phyloP scores from a whole-genome alignment of 1,140 invertebrate species.

The Globodera ellingtonae region DNA sequence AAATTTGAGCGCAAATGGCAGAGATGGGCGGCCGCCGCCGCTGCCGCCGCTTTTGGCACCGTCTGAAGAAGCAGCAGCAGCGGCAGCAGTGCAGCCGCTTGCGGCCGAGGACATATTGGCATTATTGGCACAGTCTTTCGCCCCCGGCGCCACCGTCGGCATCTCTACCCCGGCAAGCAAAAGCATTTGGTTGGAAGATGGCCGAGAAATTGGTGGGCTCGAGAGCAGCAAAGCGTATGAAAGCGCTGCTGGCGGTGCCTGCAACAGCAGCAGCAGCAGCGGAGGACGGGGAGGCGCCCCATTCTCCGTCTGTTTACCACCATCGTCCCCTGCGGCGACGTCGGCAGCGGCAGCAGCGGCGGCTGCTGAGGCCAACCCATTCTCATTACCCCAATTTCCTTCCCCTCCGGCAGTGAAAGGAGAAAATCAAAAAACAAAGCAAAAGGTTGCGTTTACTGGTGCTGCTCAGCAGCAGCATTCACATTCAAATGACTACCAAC shows the following conservation, averaged over 20 bases:
- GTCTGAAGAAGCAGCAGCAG: neutral
- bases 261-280: too few relatives aligned
- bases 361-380: neutral
- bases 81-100: too few relatives aligned
- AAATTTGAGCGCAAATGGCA: too few relatives aligned
- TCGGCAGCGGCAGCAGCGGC: neutral
- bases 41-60: too few relatives aligned
- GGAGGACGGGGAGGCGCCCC: too few relatives aligned
- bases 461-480: neutral
- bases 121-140: neutral
- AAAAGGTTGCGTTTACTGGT: neutral
- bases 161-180: too few relatives aligned
- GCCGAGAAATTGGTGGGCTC: neutral
- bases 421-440: slow-evolving; percentile 11
- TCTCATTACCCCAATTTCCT: slow-evolving; percentile 11
- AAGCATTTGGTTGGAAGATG: neutral
- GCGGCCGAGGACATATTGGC: neutral
- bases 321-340: slow-evolving; percentile 5
- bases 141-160: neutral
- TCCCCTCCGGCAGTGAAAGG: neutral
- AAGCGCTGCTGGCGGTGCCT: too few relatives aligned
- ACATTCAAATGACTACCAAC: neutral
- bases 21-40: too few relatives aligned
- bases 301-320: too few relatives aligned
- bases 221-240: too few relatives aligned